Evolutionary conservation across 2,797 vertebrate species (phyloP).

Genomic region (Varecia variegata): DNA sequence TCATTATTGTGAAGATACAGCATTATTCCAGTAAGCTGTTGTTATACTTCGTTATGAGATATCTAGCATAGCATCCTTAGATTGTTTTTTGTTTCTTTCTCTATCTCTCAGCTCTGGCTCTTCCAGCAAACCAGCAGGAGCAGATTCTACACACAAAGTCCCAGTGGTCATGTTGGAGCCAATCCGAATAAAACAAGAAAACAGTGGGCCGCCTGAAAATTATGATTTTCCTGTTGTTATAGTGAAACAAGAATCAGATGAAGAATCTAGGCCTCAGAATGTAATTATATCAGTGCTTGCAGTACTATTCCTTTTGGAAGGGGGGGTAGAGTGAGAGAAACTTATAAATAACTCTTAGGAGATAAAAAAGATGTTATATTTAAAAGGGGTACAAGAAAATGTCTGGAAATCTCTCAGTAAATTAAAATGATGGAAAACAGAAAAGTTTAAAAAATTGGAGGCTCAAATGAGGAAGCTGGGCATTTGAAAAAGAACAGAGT

Average conservation of each 20-base stretch:
- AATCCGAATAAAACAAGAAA: constrained; percentile 87
- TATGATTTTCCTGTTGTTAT: constrained; percentile 87
- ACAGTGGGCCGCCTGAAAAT: constrained; percentile 80
- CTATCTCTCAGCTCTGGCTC: constrained; percentile 83
- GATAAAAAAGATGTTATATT: neutral
- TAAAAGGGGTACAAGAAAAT: neutral
- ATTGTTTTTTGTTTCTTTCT: neutral
- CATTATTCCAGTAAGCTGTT: neutral
- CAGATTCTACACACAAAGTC: constrained; percentile 87
- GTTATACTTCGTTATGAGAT: neutral
- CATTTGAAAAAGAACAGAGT: neutral
- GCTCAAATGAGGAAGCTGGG: neutral
- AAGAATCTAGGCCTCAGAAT: constrained; percentile 81
- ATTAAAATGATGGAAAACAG: neutral
- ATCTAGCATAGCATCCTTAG: neutral
- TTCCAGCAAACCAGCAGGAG: constrained; percentile 86
- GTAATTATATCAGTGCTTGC: constrained; percentile 59
- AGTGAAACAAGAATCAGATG: constrained; percentile 86
- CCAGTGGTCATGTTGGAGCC: constrained; percentile 87
- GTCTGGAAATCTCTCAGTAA: neutral
- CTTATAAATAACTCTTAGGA: neutral
- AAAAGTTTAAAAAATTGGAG: neutral
- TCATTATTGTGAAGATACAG: neutral
- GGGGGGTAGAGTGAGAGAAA: neutral
- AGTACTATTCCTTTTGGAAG: neutral